Evolutionary conservation across 2,888 invertebrate species (phyloP).

Genomic region (Amaurobius ferox): DNA sequence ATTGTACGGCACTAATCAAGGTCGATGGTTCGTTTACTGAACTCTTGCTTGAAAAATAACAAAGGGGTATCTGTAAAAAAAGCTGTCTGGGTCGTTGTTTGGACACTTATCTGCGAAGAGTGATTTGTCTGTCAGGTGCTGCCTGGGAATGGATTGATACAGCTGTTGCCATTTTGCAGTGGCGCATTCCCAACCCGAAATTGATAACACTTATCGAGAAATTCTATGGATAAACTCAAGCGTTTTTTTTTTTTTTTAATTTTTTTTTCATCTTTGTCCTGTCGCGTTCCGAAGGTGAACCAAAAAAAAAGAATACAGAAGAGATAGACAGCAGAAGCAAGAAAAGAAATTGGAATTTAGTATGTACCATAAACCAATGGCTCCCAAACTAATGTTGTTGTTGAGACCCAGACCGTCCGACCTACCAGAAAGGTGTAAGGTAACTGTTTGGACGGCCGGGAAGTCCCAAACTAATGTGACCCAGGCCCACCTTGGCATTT

Average conservation of each 20-base stretch:
- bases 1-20: neutral
- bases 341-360: too few species aligned
- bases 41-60: neutral
- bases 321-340: too few species aligned
- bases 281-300: slow-evolving; percentile 2
- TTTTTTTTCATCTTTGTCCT: neutral
- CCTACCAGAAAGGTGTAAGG: too few species aligned
- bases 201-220: slow-evolving; percentile 39
- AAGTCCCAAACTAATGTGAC: too few species aligned
- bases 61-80: neutral
- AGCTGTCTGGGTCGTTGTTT: slow-evolving; percentile 1
- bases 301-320: neutral
- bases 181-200: slow-evolving; percentile 44
- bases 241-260: neutral
- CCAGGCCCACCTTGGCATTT: too few species aligned
- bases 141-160: slow-evolving; percentile 23
- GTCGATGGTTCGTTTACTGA: neutral
- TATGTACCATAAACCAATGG: too few species aligned
- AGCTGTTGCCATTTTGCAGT: slow-evolving; percentile 38
- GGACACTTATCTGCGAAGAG: neutral
- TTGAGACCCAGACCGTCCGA: too few species aligned
- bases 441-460: too few species aligned
- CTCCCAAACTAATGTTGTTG: too few species aligned
- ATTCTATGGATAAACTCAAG: neutral
- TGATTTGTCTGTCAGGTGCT: slow-evolving; percentile 4